These are phyloP conservation scores for Macroglossus sobrinus DNA, from an alignment of 2,113 vertebrate species.

Conservation along the genomic window DNA sequence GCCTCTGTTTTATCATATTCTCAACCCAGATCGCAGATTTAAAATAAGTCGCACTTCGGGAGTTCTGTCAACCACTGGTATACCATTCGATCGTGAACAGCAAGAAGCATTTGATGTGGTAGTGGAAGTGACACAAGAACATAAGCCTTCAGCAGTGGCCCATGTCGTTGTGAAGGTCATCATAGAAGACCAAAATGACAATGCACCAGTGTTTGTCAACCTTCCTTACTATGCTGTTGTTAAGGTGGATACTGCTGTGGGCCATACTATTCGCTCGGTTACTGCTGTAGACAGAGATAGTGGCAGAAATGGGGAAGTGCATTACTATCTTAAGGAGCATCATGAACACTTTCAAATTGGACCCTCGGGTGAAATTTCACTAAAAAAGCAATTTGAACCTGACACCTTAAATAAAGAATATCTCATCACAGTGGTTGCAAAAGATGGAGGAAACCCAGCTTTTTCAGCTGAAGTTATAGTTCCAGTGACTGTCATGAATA, in stretches of 20 bases:
- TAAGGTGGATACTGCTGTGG: slow-evolving; percentile 90
- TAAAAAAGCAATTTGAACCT: slow-evolving; percentile 90
- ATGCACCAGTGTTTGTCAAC: slow-evolving; percentile 92
- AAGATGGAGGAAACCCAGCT: slow-evolving; percentile 89
- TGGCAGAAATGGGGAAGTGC: slow-evolving; percentile 89
- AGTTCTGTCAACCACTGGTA: slow-evolving; percentile 92
- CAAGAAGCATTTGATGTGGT: slow-evolving; percentile 92
- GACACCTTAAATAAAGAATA: slow-evolving; percentile 92
- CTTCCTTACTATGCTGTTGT: slow-evolving; percentile 95
- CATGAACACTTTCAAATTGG: slow-evolving; percentile 92
- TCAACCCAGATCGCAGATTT: slow-evolving; percentile 95
- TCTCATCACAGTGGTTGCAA: slow-evolving; percentile 88
- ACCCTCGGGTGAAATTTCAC: slow-evolving; percentile 87
- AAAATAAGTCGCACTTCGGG: slow-evolving; percentile 94
- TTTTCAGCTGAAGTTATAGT: slow-evolving; percentile 90
- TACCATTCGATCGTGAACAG: slow-evolving; percentile 93
- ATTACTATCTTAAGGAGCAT: slow-evolving; percentile 90
- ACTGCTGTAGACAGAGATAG: slow-evolving; percentile 92
- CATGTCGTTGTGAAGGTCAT: slow-evolving; percentile 90
- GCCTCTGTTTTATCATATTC: slow-evolving; percentile 93
- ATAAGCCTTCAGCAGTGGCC: slow-evolving; percentile 83
- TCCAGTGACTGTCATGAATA: slow-evolving; percentile 93
- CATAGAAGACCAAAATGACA: slow-evolving; percentile 94
- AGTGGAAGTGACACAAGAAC: slow-evolving; percentile 91
- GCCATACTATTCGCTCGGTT: slow-evolving; percentile 88